phyloP scores from a whole-genome alignment of 2,113 vertebrate genomes.

The Dunckerocampus dactyliophorus region DNA sequence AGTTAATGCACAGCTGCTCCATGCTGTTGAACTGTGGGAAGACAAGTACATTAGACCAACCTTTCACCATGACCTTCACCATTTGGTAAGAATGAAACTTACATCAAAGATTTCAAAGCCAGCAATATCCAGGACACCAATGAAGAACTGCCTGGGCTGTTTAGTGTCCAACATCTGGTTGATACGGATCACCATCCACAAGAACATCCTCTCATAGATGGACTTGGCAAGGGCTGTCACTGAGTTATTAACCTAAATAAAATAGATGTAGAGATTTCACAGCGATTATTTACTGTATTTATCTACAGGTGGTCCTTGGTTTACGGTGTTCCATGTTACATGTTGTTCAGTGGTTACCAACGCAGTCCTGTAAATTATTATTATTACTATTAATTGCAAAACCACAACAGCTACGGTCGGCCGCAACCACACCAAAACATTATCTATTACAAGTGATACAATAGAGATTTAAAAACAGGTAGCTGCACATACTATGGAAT shows the following conservation, averaged over 20 bases:
- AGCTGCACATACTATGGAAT: too few species aligned
- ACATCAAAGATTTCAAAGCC: constrained; percentile 82
- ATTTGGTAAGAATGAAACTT: constrained; percentile 19
- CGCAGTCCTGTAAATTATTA: too few species aligned
- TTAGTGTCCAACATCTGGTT: constrained; percentile 73
- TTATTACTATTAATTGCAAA: too few species aligned
- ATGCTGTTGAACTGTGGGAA: constrained; percentile 80
- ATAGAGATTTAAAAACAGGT: too few species aligned
- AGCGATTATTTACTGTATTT: too few species aligned
- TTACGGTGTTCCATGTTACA: too few species aligned
- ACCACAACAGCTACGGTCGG: too few species aligned
- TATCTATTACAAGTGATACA: too few species aligned
- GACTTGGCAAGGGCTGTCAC: constrained; percentile 63
- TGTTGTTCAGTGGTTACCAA: too few species aligned
- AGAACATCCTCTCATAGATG: constrained; percentile 73
- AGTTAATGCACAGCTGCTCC: constrained; percentile 81
- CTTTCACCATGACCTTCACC: background rate
- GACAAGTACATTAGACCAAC: background rate
- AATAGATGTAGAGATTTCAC: too few species aligned
- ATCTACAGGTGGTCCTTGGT: too few species aligned
- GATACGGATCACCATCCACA: constrained; percentile 72
- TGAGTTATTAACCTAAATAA: constrained; percentile 53
- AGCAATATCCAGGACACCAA: constrained; percentile 87
- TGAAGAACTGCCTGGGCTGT: constrained; percentile 80
- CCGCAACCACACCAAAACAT: too few species aligned